phyloP scores from a whole-genome alignment of 92 coral and sea anemone species.

The Scolanthus callimorphus region DNA sequence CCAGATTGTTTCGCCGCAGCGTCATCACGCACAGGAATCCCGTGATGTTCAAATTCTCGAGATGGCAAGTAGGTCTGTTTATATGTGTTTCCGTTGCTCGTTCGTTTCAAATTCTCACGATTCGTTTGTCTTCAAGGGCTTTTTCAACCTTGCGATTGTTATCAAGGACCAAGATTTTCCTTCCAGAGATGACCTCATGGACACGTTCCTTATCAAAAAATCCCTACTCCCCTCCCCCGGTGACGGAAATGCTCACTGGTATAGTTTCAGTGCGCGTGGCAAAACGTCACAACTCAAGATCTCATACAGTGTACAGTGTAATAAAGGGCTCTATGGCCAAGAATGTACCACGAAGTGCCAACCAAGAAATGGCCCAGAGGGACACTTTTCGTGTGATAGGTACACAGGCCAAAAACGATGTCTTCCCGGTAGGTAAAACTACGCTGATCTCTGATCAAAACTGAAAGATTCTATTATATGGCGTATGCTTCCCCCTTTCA shows the following conservation, averaged over 20 bases:
- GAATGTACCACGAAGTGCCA: constrained; percentile 4
- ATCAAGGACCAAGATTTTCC: not conserved
- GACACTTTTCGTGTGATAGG: not conserved
- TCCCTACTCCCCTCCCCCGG: constrained; percentile 4
- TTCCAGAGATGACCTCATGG: not conserved
- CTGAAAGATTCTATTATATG: no score
- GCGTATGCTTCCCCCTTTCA: no score
- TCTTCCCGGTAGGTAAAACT: constrained; percentile 4
- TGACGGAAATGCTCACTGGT: not conserved
- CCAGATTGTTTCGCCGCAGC: not conserved
- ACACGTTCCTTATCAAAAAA: not conserved
- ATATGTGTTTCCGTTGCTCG: not conserved
- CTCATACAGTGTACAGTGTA: constrained; percentile 1
- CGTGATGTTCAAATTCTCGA: not conserved
- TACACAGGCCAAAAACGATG: not conserved
- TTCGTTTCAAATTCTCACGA: not conserved
- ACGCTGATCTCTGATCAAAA: no score
- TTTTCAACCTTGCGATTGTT: not conserved
- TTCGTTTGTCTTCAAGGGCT: not conserved
- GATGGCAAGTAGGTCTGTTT: not conserved
- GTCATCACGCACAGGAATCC: not conserved
- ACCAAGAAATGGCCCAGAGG: not conserved
- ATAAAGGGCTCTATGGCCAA: not conserved
- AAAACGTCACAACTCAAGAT: not conserved
- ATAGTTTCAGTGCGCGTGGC: not conserved